These are phyloP conservation scores for Listronotus oregonensis DNA, from an alignment of 1,140 invertebrate genomes.

Conservation along the genomic window DNA sequence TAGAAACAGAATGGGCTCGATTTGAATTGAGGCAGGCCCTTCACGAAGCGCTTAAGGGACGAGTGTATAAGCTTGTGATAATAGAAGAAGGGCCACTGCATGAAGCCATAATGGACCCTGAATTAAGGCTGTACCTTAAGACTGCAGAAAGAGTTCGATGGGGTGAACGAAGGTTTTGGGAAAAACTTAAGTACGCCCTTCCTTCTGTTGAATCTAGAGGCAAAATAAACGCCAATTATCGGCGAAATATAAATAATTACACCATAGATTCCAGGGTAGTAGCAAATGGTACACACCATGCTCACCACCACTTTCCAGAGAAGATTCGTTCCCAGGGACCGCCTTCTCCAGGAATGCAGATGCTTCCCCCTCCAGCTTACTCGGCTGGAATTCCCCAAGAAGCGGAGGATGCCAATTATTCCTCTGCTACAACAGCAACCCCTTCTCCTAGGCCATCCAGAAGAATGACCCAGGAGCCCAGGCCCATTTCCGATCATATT, in stretches of 20 bases:
- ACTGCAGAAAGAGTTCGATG: constrained; percentile 81
- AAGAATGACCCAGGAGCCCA: constrained; percentile 62
- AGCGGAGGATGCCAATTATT: constrained; percentile 65
- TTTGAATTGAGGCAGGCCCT: constrained; percentile 83
- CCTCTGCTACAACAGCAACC: constrained; percentile 66
- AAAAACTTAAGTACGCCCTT: constrained; percentile 86
- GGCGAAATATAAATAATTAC: constrained; percentile 78
- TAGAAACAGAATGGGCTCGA: constrained; percentile 85
- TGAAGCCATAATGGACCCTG: constrained; percentile 83
- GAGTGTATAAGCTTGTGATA: constrained; percentile 83
- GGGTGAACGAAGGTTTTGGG: constrained; percentile 91
- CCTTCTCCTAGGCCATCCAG: constrained; percentile 66
- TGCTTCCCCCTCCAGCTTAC: constrained; percentile 61
- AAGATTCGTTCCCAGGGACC: constrained; percentile 55
- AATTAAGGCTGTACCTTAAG: constrained; percentile 85
- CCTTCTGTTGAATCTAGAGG: constrained; percentile 69
- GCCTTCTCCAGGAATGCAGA: constrained; percentile 57
- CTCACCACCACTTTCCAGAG: constrained; percentile 58
- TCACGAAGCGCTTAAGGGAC: constrained; percentile 83
- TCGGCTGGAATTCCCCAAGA: constrained; percentile 57
- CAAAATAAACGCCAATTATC: constrained; percentile 69
- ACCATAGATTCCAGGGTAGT: constrained; percentile 69
- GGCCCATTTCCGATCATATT: constrained; percentile 83
- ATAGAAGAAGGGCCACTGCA: constrained; percentile 79
- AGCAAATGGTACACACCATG: constrained; percentile 62